Evolutionary conservation across 1,140 invertebrate species (phyloP).

Genomic region (Ceratina japonica): DNA sequence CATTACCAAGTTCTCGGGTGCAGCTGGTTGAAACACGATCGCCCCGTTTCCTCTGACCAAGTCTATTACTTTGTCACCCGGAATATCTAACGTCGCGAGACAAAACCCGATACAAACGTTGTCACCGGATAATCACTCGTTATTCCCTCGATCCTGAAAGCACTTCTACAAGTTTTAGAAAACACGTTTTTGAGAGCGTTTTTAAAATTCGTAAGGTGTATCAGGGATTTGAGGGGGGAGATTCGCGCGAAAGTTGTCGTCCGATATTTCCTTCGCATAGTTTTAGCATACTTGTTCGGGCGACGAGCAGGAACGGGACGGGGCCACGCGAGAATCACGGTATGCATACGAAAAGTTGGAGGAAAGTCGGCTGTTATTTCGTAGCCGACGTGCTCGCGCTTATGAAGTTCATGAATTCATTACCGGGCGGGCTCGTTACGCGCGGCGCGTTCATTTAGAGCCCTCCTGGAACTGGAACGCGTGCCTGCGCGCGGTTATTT

Average conservation of each 20-base stretch:
- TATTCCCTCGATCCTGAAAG: no score
- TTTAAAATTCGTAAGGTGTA: no score
- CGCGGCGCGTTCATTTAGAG: conserved; percentile 49
- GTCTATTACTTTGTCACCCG: no score
- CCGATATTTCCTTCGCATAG: neutral
- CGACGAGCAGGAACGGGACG: neutral
- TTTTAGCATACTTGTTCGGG: neutral
- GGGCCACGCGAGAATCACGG: conserved; percentile 16
- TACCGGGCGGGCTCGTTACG: conserved; percentile 49
- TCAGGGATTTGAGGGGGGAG: no score
- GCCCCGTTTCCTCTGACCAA: neutral
- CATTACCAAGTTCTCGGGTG: conserved; percentile 6
- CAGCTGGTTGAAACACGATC: neutral
- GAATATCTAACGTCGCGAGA: no score
- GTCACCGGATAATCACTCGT: no score
- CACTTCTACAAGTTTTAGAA: no score
- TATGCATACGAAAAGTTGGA: conserved; percentile 59
- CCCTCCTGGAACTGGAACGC: conserved; percentile 40
- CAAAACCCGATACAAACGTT: no score
- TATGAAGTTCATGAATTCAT: conserved; percentile 63
- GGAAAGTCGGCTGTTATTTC: conserved; percentile 52
- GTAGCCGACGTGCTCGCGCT: conserved; percentile 36
- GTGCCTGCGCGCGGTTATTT: conserved; percentile 28
- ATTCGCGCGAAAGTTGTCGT: neutral
- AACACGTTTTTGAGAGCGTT: no score